Base-by-base conservation (phyloP, 1,140 invertebrate genomes). In the Drosophila ambigua region DNA sequence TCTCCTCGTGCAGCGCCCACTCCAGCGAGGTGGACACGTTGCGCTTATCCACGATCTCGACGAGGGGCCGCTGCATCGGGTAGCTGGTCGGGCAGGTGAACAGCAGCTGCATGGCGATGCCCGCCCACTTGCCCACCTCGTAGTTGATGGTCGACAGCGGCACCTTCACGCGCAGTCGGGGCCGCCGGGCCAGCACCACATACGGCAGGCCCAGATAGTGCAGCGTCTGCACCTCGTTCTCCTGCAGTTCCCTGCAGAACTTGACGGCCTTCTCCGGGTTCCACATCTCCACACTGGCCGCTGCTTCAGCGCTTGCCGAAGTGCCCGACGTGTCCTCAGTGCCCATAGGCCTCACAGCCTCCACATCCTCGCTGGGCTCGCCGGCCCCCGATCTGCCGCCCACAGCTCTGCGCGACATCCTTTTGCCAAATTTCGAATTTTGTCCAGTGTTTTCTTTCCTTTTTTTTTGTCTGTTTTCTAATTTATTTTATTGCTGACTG, bases 191-290 rank as follows among this genome's bases (percentile, higher is more conserved):
- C 7, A 88, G 15, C 1, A 88, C 83, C 68, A 77, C 6, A 35
- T 83, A 88, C 11, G 83, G 66, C 41, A 79, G 39, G 5, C 83
- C 83, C 52, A 88, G 41, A 13, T 88, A 88, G 24, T 89, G 83
- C 67, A 88, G 48, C 0, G 83, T 83, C 8, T 67, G 59, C 35
- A 88, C 65, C 53, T 88, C 84, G 5, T 79, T 88, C 4, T 68
- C 60, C 48, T 89, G 84, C 62, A 88, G 53, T 44, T 77, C 57
- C 1, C 28, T 24, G 11, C 64, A 52, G 13, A 66, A 76, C 7
- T 35, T 52, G 2, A 43, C 11, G 0, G 52, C 43, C 13, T 15
- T 57, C 6, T 77, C 60, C 1, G 15, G 43, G 50, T 48, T 24
- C 45, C 55, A 48, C 6, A n/a, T 2, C 23, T 24, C 20, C 1